Evolutionary conservation across 2,888 invertebrate species (phyloP).

Genomic region (Andrena marginata): DNA sequence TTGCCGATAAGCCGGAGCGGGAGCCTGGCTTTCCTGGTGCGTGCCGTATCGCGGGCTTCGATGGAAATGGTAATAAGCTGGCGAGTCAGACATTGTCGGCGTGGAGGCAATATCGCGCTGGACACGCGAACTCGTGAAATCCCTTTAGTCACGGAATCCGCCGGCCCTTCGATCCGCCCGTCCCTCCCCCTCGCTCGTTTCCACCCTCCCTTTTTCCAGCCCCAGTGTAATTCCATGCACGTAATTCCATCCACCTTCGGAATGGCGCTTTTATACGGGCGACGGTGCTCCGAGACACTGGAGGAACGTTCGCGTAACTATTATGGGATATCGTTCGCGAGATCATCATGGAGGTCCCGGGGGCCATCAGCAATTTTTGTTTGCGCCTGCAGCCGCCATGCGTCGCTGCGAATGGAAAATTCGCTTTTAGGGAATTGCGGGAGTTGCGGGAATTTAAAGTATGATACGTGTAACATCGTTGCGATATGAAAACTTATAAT

Average conservation of each 20-base stretch:
- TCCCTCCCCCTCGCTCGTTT: conserved; percentile 12
- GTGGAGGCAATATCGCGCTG: conserved; percentile 24
- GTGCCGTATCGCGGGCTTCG: conserved; percentile 60
- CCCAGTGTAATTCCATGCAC: conserved; percentile 64
- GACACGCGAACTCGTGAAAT: conserved; percentile 66
- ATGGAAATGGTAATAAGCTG: conserved; percentile 70
- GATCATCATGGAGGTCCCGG: conserved; percentile 13
- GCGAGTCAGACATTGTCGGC: conserved; percentile 60
- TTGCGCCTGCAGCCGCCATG: not conserved
- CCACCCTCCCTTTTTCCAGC: conserved; percentile 28
- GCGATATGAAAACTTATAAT: too few species aligned
- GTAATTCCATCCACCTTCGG: conserved; percentile 65
- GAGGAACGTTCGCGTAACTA: conserved; percentile 40
- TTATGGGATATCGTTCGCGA: conserved; percentile 45
- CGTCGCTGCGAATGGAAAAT: conserved; percentile 1
- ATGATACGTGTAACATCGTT: not conserved
- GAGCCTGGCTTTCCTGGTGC: conserved; percentile 33
- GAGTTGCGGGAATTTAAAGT: not conserved
- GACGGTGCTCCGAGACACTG: conserved; percentile 7
- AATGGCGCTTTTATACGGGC: conserved; percentile 59
- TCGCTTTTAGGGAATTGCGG: too few species aligned
- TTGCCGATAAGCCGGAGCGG: conserved; percentile 37
- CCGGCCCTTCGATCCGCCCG: conserved; percentile 52
- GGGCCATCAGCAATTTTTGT: conserved; percentile 34
- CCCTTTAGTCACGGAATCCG: conserved; percentile 70